Percentiles rank a stretch among this genome's conserved stretches.
These are phyloP conservation scores for Streptopelia turtur DNA, from an alignment of 2,797 vertebrate genomes.

Conservation along the genomic window DNA sequence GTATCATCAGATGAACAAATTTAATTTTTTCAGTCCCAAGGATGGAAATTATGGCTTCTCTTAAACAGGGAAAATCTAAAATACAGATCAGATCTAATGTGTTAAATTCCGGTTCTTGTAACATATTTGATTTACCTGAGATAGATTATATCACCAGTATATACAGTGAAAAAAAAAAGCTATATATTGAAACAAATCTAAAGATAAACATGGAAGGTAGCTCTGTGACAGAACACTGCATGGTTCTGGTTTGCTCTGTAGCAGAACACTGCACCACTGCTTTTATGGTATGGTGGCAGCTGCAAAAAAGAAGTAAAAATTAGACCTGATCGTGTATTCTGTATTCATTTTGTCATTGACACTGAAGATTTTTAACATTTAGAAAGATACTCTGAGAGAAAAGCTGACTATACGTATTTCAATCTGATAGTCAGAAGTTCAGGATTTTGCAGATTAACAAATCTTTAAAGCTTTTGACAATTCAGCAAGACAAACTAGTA, in stretches of 20 bases:
- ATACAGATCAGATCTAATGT: not conserved
- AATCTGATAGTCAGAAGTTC: not conserved
- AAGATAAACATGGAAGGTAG: not conserved
- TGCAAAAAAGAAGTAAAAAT: not conserved
- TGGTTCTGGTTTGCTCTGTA: not conserved
- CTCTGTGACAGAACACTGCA: not conserved
- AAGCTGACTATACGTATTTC: not conserved
- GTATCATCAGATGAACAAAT: not conserved
- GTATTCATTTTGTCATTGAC: not conserved
- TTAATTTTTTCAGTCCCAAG: not conserved
- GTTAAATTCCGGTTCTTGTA: not conserved
- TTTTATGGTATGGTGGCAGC: not conserved
- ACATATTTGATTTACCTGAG: not conserved
- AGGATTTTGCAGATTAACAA: not conserved
- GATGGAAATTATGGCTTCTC: not conserved
- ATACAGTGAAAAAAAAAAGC: accelerated
- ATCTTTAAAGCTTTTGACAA: not conserved
- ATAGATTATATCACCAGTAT: not conserved
- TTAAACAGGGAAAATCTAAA: not conserved
- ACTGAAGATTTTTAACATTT: not conserved
- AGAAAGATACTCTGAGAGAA: not conserved
- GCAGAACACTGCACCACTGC: not conserved
- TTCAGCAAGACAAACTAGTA: not conserved
- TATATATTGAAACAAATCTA: not conserved
- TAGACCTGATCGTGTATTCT: not conserved